These are phyloP conservation scores for Variabilichromis moorii DNA, from an alignment of 2,113 vertebrate genomes.

Conservation along the genomic window DNA sequence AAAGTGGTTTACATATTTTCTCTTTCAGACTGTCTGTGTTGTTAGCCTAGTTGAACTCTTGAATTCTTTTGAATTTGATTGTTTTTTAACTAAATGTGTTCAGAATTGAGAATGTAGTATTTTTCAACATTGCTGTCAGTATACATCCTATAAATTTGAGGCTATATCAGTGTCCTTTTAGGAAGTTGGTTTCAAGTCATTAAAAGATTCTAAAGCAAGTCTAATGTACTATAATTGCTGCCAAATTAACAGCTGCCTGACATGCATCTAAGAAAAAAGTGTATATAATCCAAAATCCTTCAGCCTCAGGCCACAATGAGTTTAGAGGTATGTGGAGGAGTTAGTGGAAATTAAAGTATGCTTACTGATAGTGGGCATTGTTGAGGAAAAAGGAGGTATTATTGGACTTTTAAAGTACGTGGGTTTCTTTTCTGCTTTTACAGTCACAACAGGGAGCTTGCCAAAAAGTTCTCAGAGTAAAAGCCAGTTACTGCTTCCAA, in stretches of 20 bases:
- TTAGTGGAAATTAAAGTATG: background rate
- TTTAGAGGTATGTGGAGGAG: background rate
- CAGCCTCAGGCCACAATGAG: background rate
- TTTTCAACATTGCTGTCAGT: background rate
- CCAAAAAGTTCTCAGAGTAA: background rate
- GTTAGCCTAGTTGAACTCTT: background rate
- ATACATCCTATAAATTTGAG: background rate
- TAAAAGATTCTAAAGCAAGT: background rate
- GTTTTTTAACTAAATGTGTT: background rate
- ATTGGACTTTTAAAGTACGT: background rate
- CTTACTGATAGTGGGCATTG: background rate
- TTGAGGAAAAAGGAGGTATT: background rate
- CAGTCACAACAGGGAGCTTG: background rate
- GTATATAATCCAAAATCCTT: background rate
- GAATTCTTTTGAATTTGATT: background rate
- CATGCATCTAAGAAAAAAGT: background rate
- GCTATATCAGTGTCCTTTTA: background rate
- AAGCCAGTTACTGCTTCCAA: background rate
- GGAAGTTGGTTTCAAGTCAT: background rate
- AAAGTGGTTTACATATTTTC: background rate
- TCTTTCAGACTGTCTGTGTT: background rate
- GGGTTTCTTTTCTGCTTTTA: background rate
- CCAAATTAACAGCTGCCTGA: background rate
- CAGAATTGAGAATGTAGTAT: background rate
- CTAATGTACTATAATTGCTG: background rate